phyloP scores from a whole-genome alignment of 2,888 invertebrate species.

The Rhagonycha lutea region DNA sequence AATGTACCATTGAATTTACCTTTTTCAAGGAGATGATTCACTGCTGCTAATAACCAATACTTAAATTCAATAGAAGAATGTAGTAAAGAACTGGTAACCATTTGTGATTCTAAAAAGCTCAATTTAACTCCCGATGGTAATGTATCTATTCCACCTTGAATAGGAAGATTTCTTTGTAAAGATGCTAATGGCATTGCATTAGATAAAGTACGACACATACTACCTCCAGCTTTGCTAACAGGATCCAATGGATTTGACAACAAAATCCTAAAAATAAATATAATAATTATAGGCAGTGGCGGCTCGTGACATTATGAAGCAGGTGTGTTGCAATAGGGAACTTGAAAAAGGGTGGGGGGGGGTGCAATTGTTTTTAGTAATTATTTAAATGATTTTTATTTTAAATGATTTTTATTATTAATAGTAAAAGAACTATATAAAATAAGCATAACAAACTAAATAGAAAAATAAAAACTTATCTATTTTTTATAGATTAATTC shows the following conservation, averaged over 20 bases:
- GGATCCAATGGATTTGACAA: slow-evolving; percentile 61
- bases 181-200: slow-evolving; percentile 49
- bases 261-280: slow-evolving; percentile 55
- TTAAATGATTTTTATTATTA: no score
- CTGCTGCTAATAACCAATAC: slow-evolving; percentile 70
- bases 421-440: no score
- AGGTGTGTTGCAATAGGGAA: no score
- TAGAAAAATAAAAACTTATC: no score
- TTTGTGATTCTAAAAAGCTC: slow-evolving; percentile 74
- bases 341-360: no score
- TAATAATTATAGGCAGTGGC: neutral
- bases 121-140: slow-evolving; percentile 58
- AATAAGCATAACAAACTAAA: no score
- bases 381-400: no score
- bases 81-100: slow-evolving; percentile 70
- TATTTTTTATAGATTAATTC: no score
- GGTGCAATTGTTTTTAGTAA: no score
- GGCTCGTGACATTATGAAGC: no score
- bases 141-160: slow-evolving; percentile 46
- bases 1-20: slow-evolving; percentile 54
- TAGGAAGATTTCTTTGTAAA: slow-evolving; percentile 49
- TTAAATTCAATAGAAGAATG: slow-evolving; percentile 74
- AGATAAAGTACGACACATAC: slow-evolving; percentile 50
- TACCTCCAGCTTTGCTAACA: slow-evolving; percentile 56
- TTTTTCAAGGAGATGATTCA: slow-evolving; percentile 65